Evolutionary conservation across 2,888 invertebrate species (phyloP).

Genomic region (Callyntrura sp.): DNA sequence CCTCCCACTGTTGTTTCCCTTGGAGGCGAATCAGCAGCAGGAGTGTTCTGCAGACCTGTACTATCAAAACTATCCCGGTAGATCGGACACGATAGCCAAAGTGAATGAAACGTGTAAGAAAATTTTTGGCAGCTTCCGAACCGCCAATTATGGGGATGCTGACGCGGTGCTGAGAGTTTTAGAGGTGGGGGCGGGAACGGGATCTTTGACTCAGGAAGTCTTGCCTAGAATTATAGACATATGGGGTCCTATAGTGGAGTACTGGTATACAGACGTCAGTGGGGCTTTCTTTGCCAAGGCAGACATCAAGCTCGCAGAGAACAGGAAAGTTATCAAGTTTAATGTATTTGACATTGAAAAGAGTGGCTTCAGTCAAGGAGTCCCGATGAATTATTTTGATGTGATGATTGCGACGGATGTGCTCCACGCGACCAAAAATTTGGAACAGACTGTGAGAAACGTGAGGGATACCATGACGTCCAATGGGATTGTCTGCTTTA

Average conservation of each 20-base stretch:
- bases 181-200: conserved; percentile 60
- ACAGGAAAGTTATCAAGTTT: conserved; percentile 15
- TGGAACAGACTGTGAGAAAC: conserved; percentile 34
- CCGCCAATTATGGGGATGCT: background rate
- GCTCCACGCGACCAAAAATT: conserved; percentile 65
- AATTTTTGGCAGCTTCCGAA: background rate
- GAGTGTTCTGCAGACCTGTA: conserved; percentile 29
- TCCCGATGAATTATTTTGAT: conserved; percentile 64
- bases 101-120: too few species aligned
- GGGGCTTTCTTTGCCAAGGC: conserved; percentile 54
- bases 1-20: too few species aligned
- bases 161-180: background rate
- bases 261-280: conserved; percentile 66
- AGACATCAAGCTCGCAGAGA: conserved; percentile 53
- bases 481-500: conserved; percentile 37
- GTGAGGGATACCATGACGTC: conserved; percentile 23
- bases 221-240: too few species aligned
- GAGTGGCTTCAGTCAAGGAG: conserved; percentile 58
- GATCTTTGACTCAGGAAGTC: conserved; percentile 14
- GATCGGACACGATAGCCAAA: too few species aligned
- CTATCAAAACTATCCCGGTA: conserved; percentile 1
- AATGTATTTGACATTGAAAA: conserved; percentile 66
- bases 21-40: background rate
- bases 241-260: conserved; percentile 11
- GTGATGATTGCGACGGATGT: conserved; percentile 51